Conservation (phyloP, 1,140 invertebrate genomes). For the Brachionus koreanus region DNA sequence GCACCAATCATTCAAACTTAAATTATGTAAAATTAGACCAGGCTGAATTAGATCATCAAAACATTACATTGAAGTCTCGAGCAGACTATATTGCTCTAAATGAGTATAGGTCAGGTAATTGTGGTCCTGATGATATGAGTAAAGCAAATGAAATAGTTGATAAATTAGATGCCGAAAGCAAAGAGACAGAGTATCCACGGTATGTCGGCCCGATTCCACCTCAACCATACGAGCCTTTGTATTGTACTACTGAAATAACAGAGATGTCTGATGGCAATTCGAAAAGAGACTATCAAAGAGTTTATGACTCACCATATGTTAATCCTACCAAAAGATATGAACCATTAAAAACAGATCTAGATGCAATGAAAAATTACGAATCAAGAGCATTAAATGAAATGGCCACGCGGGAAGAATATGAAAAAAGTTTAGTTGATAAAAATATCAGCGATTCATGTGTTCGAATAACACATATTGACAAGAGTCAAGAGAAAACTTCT, state of each 20-base stretch:
- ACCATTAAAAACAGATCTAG: slow-evolving; percentile 29
- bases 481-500: neutral
- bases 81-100: slow-evolving; percentile 15
- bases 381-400: neutral
- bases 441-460: neutral
- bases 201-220: slow-evolving; percentile 1
- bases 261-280: slow-evolving; percentile 37
- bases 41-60: slow-evolving; percentile 15
- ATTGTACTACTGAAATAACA: neutral
- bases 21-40: slow-evolving; percentile 3
- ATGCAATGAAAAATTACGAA: slow-evolving; percentile 34
- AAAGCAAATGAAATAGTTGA: slow-evolving; percentile 24
- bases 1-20: neutral
- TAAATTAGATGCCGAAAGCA: neutral
- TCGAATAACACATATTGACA: neutral
- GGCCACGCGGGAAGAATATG: neutral
- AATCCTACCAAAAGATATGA: neutral
- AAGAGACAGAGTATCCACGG: slow-evolving; percentile 33
- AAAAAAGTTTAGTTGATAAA: neutral
- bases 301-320: slow-evolving; percentile 33
- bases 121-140: neutral
- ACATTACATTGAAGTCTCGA: neutral
- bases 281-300: slow-evolving; percentile 1
- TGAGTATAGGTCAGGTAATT: neutral
- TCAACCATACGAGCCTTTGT: slow-evolving; percentile 8